phyloP scores from a whole-genome alignment of 2,888 invertebrate genomes.

The Hydroisotoma schaefferi region DNA sequence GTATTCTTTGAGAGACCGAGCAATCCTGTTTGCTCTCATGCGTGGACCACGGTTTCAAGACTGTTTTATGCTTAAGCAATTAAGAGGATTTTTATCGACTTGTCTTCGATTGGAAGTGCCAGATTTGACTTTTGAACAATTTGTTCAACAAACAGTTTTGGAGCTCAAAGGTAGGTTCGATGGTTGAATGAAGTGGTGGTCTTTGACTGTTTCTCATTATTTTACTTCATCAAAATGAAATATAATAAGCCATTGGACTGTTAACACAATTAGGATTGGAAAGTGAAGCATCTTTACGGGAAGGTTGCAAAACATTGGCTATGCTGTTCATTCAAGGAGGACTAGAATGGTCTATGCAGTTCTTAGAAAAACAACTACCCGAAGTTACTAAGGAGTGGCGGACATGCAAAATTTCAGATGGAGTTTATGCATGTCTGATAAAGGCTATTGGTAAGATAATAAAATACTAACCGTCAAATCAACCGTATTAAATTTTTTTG shows the following conservation, averaged over 20 bases:
- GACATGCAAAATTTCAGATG: slow-evolving; percentile 17
- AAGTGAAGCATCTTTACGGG: slow-evolving; percentile 7
- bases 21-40: slow-evolving; percentile 14
- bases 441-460: slow-evolving; percentile 22
- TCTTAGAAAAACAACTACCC: slow-evolving; percentile 10
- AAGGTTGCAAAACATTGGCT: slow-evolving; percentile 8
- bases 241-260: no score
- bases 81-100: neutral
- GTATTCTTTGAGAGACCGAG: slow-evolving; percentile 1
- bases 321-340: slow-evolving; percentile 21
- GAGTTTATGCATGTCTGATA: slow-evolving; percentile 13
- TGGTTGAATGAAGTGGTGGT: no score
- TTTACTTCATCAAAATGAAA: no score
- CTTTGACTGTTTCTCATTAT: no score
- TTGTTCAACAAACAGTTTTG: slow-evolving; percentile 3
- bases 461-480: no score
- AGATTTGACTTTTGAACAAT: slow-evolving; percentile 15
- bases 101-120: slow-evolving; percentile 17
- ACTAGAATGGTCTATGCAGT: slow-evolving; percentile 1
- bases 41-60: slow-evolving; percentile 21
- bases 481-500: no score
- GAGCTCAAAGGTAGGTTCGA: neutral
- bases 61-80: slow-evolving; percentile 9
- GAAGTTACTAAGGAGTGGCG: slow-evolving; percentile 13
- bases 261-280: neutral